Conservation (phyloP, 2,797 vertebrate genomes). For the Gephyroberyx darwinii region DNA sequence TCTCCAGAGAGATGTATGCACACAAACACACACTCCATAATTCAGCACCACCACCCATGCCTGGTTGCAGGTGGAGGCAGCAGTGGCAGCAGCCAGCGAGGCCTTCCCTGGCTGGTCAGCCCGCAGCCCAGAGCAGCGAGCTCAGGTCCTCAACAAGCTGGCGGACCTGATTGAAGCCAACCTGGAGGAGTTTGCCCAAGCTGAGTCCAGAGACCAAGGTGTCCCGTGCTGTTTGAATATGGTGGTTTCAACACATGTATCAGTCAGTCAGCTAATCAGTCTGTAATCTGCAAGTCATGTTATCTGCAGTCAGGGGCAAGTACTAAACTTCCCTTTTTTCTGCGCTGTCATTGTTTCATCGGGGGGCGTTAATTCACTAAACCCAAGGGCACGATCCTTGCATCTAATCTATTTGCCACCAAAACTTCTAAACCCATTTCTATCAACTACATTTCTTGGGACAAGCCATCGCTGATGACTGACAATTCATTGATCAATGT, state of each 20-base stretch:
- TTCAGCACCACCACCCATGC: background rate
- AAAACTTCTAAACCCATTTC: no score
- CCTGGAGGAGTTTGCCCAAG: conserved; percentile 89
- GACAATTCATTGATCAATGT: no score
- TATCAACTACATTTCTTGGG: no score
- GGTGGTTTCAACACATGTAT: background rate
- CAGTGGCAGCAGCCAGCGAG: conserved; percentile 88
- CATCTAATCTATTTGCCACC: no score
- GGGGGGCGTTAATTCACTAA: no score
- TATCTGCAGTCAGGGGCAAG: no score
- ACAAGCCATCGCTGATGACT: no score
- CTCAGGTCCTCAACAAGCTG: conserved; percentile 86
- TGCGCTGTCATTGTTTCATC: no score
- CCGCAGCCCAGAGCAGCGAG: conserved; percentile 84
- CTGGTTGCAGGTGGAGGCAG: conserved; percentile 85
- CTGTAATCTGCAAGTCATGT: background rate
- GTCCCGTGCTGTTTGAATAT: background rate
- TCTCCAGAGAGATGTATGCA: no score
- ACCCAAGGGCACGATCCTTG: no score
- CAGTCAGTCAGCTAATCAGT: background rate
- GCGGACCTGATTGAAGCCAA: conserved; percentile 90
- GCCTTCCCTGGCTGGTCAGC: conserved; percentile 92
- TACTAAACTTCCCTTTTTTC: no score
- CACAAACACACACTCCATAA: no score
- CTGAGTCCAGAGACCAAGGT: conserved; percentile 98